phyloP scores from a whole-genome alignment of 2,797 vertebrate genomes.

The Epinephelus awoara region DNA sequence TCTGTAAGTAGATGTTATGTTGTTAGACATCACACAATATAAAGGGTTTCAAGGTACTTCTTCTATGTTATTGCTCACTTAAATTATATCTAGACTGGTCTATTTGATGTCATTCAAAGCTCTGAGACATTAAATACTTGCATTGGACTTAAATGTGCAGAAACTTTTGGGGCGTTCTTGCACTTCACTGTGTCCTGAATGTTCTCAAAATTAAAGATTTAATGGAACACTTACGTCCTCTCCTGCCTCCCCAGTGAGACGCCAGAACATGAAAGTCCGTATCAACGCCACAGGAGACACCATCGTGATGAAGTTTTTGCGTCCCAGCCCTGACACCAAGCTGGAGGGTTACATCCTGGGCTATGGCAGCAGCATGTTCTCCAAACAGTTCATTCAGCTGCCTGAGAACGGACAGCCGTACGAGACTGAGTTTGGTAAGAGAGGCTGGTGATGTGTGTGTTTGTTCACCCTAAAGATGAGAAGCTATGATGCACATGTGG shows the following conservation, averaged over 20 bases:
- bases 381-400: constrained; percentile 94
- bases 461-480: neutral
- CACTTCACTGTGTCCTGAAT: neutral
- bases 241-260: constrained; percentile 85
- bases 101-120: neutral
- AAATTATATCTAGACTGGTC: constrained; percentile 1
- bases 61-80: neutral
- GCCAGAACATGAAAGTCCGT: constrained; percentile 92
- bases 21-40: constrained; percentile 18
- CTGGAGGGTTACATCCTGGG: constrained; percentile 96
- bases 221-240: neutral
- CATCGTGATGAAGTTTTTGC: constrained; percentile 92
- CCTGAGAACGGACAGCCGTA: constrained; percentile 91
- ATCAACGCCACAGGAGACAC: constrained; percentile 95
- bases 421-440: constrained; percentile 93
- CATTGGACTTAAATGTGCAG: neutral
- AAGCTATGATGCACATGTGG: constrained; percentile 5
- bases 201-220: neutral
- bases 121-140: neutral
- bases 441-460: neutral
- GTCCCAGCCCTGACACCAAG: constrained; percentile 87
- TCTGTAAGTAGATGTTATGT: no score
- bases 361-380: constrained; percentile 93
- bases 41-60: neutral
- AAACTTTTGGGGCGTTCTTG: neutral